Conservation (phyloP, 2,113 vertebrate species). For the Tenebrosternarchus preto region DNA sequence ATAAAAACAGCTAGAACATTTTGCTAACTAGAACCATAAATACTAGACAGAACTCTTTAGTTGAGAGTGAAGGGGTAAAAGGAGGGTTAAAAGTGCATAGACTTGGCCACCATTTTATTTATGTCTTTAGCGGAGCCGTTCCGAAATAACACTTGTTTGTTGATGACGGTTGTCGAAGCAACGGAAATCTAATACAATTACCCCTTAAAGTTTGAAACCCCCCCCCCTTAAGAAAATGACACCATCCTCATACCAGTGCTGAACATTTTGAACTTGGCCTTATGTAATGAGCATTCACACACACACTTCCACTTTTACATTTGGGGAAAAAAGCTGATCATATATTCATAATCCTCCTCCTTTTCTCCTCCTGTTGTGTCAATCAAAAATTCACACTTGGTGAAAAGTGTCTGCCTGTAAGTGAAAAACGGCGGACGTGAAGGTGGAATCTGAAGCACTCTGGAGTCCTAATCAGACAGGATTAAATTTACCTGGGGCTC, state of each 20-base stretch:
- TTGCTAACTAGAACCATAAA: background rate
- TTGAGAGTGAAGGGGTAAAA: background rate
- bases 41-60: background rate
- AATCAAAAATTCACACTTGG: background rate
- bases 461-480: too few relatives aligned
- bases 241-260: conserved; percentile 22
- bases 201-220: background rate
- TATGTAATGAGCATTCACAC: background rate
- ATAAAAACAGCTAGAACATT: background rate
- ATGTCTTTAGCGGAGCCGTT: conserved; percentile 38
- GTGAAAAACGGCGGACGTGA: too few relatives aligned
- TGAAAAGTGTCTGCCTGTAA: background rate
- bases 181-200: conserved; percentile 54
- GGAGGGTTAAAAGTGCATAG: conserved; percentile 40
- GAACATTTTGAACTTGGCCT: conserved; percentile 33
- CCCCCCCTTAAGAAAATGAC: conserved; percentile 44
- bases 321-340: background rate
- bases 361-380: background rate
- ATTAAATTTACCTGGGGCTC: too few relatives aligned
- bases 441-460: too few relatives aligned
- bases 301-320: background rate
- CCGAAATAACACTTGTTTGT: conserved; percentile 57
- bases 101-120: conserved; percentile 45
- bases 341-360: background rate
- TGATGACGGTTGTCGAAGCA: conserved; percentile 51